Evolutionary conservation across 2,113 vertebrate genomes (phyloP).

Genomic region (Vimba vimba): DNA sequence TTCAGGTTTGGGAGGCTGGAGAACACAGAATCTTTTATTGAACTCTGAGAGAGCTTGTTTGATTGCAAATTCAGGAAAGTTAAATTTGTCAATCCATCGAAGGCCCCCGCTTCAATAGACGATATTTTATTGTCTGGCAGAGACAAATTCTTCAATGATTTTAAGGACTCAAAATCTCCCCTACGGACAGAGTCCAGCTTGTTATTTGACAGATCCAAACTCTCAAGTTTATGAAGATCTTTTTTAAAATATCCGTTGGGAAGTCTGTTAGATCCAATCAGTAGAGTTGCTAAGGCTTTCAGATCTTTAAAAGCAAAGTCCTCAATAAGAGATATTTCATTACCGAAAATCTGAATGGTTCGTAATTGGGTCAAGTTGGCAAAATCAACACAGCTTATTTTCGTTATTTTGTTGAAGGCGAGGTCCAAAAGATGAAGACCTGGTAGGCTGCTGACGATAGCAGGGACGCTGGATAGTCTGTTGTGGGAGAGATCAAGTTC

Average conservation of each 20-base stretch:
- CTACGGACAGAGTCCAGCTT: conserved; percentile 48
- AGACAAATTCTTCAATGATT: conserved; percentile 59
- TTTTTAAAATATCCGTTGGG: conserved; percentile 58
- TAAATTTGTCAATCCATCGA: neutral
- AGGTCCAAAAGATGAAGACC: conserved; percentile 66
- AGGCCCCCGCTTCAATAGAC: neutral
- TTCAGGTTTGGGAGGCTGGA: conserved; percentile 60
- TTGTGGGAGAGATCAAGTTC: conserved; percentile 67
- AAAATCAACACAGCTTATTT: conserved; percentile 62
- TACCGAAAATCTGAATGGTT: conserved; percentile 59
- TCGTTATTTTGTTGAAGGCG: conserved; percentile 63
- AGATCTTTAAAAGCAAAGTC: conserved; percentile 64
- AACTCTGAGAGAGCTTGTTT: conserved; percentile 5
- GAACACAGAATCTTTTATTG: conserved; percentile 52
- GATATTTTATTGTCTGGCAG: conserved; percentile 64
- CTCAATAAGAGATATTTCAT: conserved; percentile 58
- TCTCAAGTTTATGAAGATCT: conserved; percentile 59
- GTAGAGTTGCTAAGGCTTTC: conserved; percentile 55
- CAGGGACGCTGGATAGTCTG: conserved; percentile 57
- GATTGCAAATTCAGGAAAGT: conserved; percentile 31
- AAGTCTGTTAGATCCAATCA: conserved; percentile 62
- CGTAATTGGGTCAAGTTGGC: conserved; percentile 58
- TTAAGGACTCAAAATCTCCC: conserved; percentile 47
- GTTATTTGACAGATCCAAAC: conserved; percentile 63
- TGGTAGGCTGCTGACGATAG: conserved; percentile 48